Conservation (phyloP, 2,888 invertebrate species). For the Chesias legatella region DNA sequence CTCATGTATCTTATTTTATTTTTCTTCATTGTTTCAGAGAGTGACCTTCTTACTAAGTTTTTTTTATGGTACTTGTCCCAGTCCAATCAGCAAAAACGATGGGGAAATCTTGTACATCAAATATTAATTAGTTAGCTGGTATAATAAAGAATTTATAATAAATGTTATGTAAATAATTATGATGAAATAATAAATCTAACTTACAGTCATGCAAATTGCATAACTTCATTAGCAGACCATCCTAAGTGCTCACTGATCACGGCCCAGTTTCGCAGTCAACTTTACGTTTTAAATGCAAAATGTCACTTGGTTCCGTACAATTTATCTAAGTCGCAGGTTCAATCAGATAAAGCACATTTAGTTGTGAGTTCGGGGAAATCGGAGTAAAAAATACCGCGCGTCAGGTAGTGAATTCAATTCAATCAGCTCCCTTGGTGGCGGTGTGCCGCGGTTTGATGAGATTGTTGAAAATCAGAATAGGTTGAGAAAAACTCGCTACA, state of each 20-base stretch:
- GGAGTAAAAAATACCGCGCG: constrained; percentile 72
- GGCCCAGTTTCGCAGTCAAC: constrained; percentile 21
- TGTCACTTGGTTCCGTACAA: constrained; percentile 40
- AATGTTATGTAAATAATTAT: no score
- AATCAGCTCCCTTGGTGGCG: constrained; percentile 73
- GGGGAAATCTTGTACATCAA: no score
- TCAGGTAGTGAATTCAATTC: constrained; percentile 71
- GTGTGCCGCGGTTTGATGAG: constrained; percentile 71
- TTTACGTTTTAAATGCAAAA: constrained; percentile 33
- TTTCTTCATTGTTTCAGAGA: no score
- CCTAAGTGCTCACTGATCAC: constrained; percentile 30
- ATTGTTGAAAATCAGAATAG: constrained; percentile 75
- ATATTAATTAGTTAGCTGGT: no score
- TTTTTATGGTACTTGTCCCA: no score
- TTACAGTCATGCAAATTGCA: constrained; percentile 4
- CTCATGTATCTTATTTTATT: no score
- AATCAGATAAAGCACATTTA: constrained; percentile 79
- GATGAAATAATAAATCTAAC: no score
- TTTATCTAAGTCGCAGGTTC: constrained; percentile 71
- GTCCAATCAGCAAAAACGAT: no score
- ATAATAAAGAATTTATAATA: no score
- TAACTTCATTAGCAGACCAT: constrained; percentile 18
- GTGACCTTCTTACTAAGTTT: no score
- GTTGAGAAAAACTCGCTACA: constrained; percentile 25
- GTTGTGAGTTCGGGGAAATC: constrained; percentile 71